A percentile compares a stretch with the other conserved stretches of the same genome.
Evolutionary conservation across 2,888 invertebrate genomes (phyloP).

Genomic region (Caenorhabditis becei): DNA sequence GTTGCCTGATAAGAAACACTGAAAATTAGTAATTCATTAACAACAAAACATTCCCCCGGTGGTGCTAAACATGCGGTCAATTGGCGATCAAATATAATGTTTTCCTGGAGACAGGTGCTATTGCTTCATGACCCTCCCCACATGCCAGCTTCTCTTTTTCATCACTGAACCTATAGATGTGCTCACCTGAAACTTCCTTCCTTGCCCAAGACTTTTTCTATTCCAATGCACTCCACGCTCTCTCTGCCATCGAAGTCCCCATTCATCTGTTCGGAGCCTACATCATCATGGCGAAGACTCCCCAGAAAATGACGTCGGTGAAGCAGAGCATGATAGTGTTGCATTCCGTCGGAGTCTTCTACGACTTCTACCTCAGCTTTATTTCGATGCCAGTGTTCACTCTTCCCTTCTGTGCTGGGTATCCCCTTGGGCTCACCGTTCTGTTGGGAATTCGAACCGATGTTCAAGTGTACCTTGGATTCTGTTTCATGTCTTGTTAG

Average conservation of each 20-base stretch:
- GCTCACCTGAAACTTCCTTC: constrained; percentile 3
- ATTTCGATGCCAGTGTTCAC: constrained; percentile 9
- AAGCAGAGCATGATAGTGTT: constrained; percentile 13
- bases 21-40: too few relatives aligned
- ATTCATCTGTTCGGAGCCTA: constrained; percentile 9
- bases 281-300: constrained; percentile 7
- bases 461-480: constrained; percentile 12
- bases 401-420: constrained; percentile 7
- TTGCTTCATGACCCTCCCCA: too few relatives aligned
- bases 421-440: constrained; percentile 14
- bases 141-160: too few relatives aligned
- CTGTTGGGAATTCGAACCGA: constrained; percentile 5
- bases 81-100: too few relatives aligned
- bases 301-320: constrained; percentile 2
- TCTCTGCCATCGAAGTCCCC: constrained; percentile 6
- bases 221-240: constrained; percentile 2
- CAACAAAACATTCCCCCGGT: too few relatives aligned
- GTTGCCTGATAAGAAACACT: too few relatives aligned
- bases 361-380: constrained; percentile 16
- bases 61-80: too few relatives aligned
- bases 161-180: constrained; percentile 3
- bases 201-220: constrained; percentile 1
- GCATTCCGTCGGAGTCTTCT: constrained; percentile 1
- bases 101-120: too few relatives aligned
- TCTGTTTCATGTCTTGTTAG: not conserved